Percentiles rank a stretch among this genome's conserved stretches.
Evolutionary conservation across 2,888 invertebrate species (phyloP).

Genomic region (Phalera bucephala): DNA sequence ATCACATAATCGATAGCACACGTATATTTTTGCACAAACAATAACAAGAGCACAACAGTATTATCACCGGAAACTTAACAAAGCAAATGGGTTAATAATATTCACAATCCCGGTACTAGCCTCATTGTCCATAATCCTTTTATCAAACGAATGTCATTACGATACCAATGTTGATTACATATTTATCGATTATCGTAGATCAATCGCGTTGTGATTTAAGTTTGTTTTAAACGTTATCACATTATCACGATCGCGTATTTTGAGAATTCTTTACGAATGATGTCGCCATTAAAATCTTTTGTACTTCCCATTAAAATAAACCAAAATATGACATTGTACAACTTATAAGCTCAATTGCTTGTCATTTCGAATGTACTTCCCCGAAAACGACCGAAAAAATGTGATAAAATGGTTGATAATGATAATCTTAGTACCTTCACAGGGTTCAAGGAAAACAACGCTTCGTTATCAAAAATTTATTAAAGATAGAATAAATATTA

Average conservation of each 20-base stretch:
- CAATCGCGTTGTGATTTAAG: conserved; percentile 45
- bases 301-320: no score
- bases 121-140: conserved; percentile 34
- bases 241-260: conserved; percentile 9
- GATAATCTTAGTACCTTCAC: conserved; percentile 13
- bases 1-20: conserved; percentile 6
- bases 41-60: conserved; percentile 19
- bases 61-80: conserved; percentile 24
- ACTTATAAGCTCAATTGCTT: no score
- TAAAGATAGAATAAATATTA: conserved; percentile 25
- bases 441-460: conserved; percentile 20
- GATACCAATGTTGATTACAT: conserved; percentile 42
- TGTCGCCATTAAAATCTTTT: not conserved
- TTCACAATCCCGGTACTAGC: conserved; percentile 18
- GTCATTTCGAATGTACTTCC: not conserved
- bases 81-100: conserved; percentile 29
- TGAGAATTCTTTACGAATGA: conserved; percentile 24
- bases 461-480: conserved; percentile 25
- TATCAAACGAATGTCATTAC: conserved; percentile 41
- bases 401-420: conserved; percentile 17
- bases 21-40: conserved; percentile 15
- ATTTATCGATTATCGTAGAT: conserved; percentile 42
- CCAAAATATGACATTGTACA: no score
- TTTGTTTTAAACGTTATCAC: conserved; percentile 23
- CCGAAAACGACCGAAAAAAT: not conserved